These are phyloP conservation scores for Acanthosepion esculentum DNA, from an alignment of 2,888 invertebrate species.

Conservation along the genomic window DNA sequence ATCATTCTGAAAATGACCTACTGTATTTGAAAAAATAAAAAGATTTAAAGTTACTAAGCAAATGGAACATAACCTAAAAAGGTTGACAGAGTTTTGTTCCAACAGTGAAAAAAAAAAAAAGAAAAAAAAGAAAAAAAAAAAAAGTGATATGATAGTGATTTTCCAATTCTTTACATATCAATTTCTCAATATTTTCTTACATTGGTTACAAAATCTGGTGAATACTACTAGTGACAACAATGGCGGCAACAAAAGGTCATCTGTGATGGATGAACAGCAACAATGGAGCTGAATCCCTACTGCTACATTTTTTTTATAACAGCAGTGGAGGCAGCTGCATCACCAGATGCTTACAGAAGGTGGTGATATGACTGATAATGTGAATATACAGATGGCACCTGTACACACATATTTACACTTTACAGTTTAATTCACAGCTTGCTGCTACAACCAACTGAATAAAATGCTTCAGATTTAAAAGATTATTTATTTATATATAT, in stretches of 20 bases:
- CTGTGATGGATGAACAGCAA: constrained; percentile 46
- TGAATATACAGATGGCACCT: constrained; percentile 47
- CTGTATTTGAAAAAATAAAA: background rate
- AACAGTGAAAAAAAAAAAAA: background rate
- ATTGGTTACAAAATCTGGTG: background rate
- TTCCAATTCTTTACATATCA: constrained; percentile 14
- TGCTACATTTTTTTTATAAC: background rate
- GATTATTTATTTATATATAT: background rate
- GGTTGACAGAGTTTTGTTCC: background rate
- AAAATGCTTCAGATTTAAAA: constrained; percentile 23
- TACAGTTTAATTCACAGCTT: constrained; percentile 41
- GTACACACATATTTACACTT: constrained; percentile 47
- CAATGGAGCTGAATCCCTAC: background rate
- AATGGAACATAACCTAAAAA: background rate
- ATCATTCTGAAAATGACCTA: background rate
- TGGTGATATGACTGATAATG: constrained; percentile 39
- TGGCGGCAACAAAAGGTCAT: background rate
- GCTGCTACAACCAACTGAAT: constrained; percentile 44
- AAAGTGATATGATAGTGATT: background rate
- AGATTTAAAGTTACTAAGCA: background rate
- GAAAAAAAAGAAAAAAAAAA: no score
- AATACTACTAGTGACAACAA: background rate
- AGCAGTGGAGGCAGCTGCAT: constrained; percentile 20
- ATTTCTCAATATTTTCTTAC: constrained; percentile 23
- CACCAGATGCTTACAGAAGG: constrained; percentile 18